A percentile compares a stretch with the other conserved stretches of the same genome.
phyloP scores from a whole-genome alignment of 2,797 vertebrate genomes.

The Gallirallus australis region DNA sequence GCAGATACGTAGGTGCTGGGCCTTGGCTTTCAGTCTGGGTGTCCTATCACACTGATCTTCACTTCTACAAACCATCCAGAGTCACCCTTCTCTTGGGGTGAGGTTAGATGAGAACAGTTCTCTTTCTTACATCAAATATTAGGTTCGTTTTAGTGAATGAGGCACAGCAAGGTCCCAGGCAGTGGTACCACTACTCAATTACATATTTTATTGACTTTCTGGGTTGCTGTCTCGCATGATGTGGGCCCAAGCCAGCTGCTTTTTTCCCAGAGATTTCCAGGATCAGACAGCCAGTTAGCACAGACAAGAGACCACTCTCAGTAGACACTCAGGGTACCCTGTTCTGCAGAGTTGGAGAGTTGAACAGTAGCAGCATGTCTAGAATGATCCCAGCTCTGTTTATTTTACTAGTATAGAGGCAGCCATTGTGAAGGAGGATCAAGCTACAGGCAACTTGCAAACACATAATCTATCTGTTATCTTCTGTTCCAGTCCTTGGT shows the following conservation, averaged over 20 bases:
- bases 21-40: neutral
- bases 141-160: neutral
- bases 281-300: neutral
- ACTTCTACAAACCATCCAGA: neutral
- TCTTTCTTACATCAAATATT: neutral
- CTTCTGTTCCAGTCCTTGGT: conserved; percentile 67
- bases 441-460: neutral
- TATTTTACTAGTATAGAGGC: neutral
- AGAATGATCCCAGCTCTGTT: neutral
- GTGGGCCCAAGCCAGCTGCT: neutral
- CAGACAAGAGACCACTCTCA: neutral
- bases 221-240: neutral
- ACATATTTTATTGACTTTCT: neutral
- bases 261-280: neutral
- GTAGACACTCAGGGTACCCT: neutral
- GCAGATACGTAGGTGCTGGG: neutral
- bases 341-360: too few relatives aligned
- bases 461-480: neutral
- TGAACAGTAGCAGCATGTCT: neutral
- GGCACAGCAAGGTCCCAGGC: neutral
- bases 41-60: neutral
- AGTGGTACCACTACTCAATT: neutral
- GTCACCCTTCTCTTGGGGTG: neutral
- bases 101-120: neutral
- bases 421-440: neutral